Evolutionary conservation across 2,888 invertebrate species (phyloP).

Genomic region (Xestobium rufovillosum): DNA sequence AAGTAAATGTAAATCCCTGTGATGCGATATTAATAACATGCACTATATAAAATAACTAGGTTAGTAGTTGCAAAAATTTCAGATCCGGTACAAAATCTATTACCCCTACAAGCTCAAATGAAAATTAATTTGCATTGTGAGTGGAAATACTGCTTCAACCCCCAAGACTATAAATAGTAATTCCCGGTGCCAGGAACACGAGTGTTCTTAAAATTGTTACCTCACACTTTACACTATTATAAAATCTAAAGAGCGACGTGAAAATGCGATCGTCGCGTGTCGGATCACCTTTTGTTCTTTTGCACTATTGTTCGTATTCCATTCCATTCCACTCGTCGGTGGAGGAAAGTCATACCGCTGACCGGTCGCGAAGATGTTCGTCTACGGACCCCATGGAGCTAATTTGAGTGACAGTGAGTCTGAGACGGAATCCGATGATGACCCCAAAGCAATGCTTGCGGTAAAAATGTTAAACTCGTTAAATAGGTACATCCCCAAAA

Average conservation of each 20-base stretch:
- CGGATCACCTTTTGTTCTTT: too few species aligned
- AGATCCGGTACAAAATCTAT: too few species aligned
- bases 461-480: slow-evolving; percentile 21
- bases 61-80: too few species aligned
- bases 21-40: too few species aligned
- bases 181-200: slow-evolving; percentile 34
- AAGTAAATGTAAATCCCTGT: slow-evolving; percentile 14
- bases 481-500: background rate
- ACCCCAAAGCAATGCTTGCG: slow-evolving; percentile 32
- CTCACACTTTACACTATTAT: slow-evolving; percentile 31
- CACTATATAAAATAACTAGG: too few species aligned
- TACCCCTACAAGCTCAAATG: too few species aligned
- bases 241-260: too few species aligned
- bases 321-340: too few species aligned
- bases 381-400: slow-evolving; percentile 31
- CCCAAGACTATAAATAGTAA: slow-evolving; percentile 3
- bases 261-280: too few species aligned
- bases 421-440: slow-evolving; percentile 28
- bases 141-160: too few species aligned
- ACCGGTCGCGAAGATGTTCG: slow-evolving; percentile 30
- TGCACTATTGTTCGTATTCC: too few species aligned
- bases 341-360: background rate
- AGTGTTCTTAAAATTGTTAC: slow-evolving; percentile 27
- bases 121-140: too few species aligned
- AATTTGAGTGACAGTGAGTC: slow-evolving; percentile 26